phyloP scores from a whole-genome alignment of 2,888 invertebrate genomes.

The Polyploca ridens region DNA sequence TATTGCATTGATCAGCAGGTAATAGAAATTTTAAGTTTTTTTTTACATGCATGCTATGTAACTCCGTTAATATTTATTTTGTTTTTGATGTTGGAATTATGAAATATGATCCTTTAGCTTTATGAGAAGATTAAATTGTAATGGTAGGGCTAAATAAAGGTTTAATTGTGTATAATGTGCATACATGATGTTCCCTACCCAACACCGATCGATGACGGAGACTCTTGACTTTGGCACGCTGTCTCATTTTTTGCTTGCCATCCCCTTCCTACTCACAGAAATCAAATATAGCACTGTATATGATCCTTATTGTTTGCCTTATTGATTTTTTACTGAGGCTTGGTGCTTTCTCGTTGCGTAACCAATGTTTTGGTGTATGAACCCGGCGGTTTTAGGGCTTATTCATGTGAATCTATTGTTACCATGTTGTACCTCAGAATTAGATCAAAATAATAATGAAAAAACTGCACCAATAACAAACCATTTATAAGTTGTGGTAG shows the following conservation, averaged over 20 bases:
- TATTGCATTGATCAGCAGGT: constrained; percentile 29
- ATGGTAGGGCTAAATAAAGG: constrained; percentile 33
- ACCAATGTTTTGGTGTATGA: constrained; percentile 33
- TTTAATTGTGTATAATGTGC: constrained; percentile 30
- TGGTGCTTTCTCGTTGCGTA: constrained; percentile 48
- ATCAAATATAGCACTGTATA: constrained; percentile 59
- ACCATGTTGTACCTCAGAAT: neutral
- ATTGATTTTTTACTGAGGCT: constrained; percentile 75
- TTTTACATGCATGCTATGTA: constrained; percentile 29
- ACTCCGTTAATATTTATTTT: constrained; percentile 21
- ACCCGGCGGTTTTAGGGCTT: constrained; percentile 30
- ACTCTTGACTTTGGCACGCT: constrained; percentile 77
- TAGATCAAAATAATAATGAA: neutral
- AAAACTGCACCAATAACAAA: neutral
- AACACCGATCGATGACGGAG: constrained; percentile 76
- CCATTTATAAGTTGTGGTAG: no score
- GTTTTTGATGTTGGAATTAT: constrained; percentile 35
- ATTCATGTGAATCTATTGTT: constrained; percentile 27
- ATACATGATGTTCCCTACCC: constrained; percentile 42
- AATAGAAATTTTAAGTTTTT: constrained; percentile 22
- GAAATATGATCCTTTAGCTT: constrained; percentile 63
- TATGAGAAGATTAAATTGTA: constrained; percentile 44
- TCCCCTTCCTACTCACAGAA: constrained; percentile 69
- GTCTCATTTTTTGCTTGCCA: constrained; percentile 65
- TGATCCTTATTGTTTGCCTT: constrained; percentile 75